These are phyloP conservation scores for Dreissena rostriformis DNA, from an alignment of 1,140 invertebrate species.

Conservation along the genomic window DNA sequence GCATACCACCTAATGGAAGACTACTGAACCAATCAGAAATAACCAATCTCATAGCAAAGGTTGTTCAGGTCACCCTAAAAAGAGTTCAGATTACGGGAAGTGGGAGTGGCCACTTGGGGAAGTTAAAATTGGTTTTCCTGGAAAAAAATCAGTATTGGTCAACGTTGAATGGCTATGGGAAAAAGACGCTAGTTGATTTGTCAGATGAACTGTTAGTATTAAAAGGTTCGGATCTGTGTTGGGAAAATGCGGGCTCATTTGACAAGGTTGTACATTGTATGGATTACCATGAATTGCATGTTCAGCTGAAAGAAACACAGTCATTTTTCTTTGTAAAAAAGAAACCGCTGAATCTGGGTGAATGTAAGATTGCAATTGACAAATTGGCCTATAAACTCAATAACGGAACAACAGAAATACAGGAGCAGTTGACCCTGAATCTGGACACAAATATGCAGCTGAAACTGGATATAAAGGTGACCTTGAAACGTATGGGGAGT, in stretches of 20 bases:
- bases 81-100: conserved; percentile 16
- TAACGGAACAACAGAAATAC: neutral
- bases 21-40: conserved; percentile 39
- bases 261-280: conserved; percentile 18
- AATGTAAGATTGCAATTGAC: conserved; percentile 22
- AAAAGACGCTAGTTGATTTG: conserved; percentile 32
- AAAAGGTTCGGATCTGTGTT: conserved; percentile 11
- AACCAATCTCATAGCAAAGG: conserved; percentile 5
- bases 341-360: neutral
- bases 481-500: conserved; percentile 45
- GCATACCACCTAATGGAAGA: conserved; percentile 64
- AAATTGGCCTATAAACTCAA: conserved; percentile 8
- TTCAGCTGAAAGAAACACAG: conserved; percentile 18
- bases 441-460: conserved; percentile 16
- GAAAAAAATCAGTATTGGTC: neutral
- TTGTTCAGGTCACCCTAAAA: conserved; percentile 14
- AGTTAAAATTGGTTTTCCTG: conserved; percentile 21
- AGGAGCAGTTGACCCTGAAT: conserved; percentile 19
- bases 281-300: conserved; percentile 25
- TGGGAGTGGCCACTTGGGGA: neutral
- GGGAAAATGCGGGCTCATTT: conserved; percentile 12
- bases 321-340: neutral
- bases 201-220: conserved; percentile 34
- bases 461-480: conserved; percentile 18
- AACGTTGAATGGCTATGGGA: neutral